Evolutionary conservation across 1,140 invertebrate genomes (phyloP), one percentile per base, ranked within the genome.

Genomic region (Neodiprion lecontei): DNA sequence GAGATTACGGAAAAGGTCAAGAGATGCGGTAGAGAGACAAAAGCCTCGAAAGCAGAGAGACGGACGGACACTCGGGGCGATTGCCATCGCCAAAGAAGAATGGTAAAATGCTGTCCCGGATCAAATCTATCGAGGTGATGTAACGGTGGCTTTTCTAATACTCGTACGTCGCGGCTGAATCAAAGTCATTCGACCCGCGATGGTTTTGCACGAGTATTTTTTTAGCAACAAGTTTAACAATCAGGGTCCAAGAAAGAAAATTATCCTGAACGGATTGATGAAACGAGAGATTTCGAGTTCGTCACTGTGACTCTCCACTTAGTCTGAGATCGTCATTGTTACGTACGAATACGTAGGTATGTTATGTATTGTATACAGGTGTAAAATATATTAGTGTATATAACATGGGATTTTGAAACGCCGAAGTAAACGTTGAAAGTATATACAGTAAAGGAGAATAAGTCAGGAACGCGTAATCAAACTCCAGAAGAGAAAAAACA

Each of bases 401-500:
- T 40, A 40, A 40, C 53, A 17, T 14, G 11, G n/a, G 3, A 61
- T 14, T 61, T 61, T 61, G n/a, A 14, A 61, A 12, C 53, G 53
- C 53, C 53, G 53, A 61, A 61, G n/a, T 61, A 17, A 61, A 12
- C 53, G 53, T 61, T 61, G 53, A 78, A 78, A 69, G 72, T 78
- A 71, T 68, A 73, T 53, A 76, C 69, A 75, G 76, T 21, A 73
- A 49, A 72, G 23, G 9, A 61, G n/a, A 69, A 65, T 69, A 50
- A 74, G 53, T 67, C n/a, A 28, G 70, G 48, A 74, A 70, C 12
- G 70, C 28, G 28, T 40, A 40, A 40, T 40, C 28, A 61, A 14
- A 61, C n/a, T 40, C 28, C 28, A 5, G 28, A 40, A 40, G 5
- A 5, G 28, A 40, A 40, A 40, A 40, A 61, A 61, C 53, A 7